Evolutionary conservation across 2,797 vertebrate genomes (phyloP), one percentile per base, ranked within the genome.

Genomic region (Cyprinella venusta): DNA sequence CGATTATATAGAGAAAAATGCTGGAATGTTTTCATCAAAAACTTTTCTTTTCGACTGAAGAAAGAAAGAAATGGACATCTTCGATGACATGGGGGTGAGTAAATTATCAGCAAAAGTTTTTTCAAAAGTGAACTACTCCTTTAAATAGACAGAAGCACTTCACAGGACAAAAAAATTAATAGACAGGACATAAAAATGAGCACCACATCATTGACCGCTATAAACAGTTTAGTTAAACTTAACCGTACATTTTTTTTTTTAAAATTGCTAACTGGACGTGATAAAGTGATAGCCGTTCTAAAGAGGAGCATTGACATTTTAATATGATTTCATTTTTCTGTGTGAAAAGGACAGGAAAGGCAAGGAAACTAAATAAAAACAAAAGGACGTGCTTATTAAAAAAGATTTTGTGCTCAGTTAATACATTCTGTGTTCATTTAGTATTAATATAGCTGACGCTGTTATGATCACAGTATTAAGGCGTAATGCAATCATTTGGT

Each of bases 401-500:
- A 78, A 30, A 15, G 26, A 50, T 48, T 36, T 6, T 10, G 21
- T 48, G 26, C 10, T 78, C 4, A 30, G 40, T 13, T 63, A 78
- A 45, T 78, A 16, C 24, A 65, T 78, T 36, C 18, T 50, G 42
- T 78, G 76, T 65, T 8, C 61, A 48, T 50, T 24, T 50, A 38
- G 1, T 18, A 52, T 65, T 72, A 72, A 72, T 79, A 65, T 65
- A 36, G 26, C 24, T n/a, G 38, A 48, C 1, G 5, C 45, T 48
- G 24, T 48, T 78, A 65, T 78, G 26, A 78, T 65, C 76, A 64
- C 16, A 50, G 24, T 6, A 33, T 77, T 77, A 45, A 45, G 26
- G 76, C 7, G 2, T 48, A 65, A 65, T 78, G 26, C 61, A 65
- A 36, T 78, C 4, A 65, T 36, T 78, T 78, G 42, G 26, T 50